Percentiles rank a stretch among this genome's conserved stretches.
Evolutionary conservation across 2,113 vertebrate genomes (phyloP).

Genomic region (Caretta caretta): DNA sequence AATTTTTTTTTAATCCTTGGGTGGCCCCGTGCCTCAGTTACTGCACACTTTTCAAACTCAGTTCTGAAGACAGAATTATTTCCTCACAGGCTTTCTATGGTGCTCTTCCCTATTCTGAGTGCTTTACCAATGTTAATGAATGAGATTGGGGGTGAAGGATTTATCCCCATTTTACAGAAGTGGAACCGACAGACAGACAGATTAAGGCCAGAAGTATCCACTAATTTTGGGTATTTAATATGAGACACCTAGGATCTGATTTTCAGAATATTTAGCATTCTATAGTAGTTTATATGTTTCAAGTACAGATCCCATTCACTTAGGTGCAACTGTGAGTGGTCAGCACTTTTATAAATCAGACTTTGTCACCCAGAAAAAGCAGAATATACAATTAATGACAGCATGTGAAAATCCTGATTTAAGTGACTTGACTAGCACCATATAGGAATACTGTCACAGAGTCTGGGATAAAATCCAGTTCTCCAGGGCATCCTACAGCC

Average conservation of each 20-base stretch:
- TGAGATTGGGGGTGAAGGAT: not conserved
- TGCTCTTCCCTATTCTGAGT: not conserved
- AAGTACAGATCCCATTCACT: not conserved
- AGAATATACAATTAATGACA: not conserved
- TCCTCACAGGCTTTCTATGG: not conserved
- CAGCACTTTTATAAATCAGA: not conserved
- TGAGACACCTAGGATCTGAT: not conserved
- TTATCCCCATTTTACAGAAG: not conserved
- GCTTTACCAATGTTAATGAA: not conserved
- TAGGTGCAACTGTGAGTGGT: not conserved
- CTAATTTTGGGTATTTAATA: not conserved
- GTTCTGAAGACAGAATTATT: not conserved
- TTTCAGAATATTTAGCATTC: not conserved
- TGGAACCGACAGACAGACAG: not conserved
- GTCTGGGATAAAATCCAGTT: not conserved
- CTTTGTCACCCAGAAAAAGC: not conserved
- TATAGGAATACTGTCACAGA: not conserved
- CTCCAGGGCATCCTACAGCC: not conserved
- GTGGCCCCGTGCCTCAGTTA: not conserved
- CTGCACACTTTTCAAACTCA: not conserved
- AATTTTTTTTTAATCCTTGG: not conserved
- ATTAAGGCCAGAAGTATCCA: not conserved
- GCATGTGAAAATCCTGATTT: not conserved
- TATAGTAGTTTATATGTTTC: not conserved
- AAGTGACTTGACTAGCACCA: fast-evolving